Evolutionary conservation across 2,797 vertebrate species (phyloP).

Genomic region (Lithobates sylvaticus): DNA sequence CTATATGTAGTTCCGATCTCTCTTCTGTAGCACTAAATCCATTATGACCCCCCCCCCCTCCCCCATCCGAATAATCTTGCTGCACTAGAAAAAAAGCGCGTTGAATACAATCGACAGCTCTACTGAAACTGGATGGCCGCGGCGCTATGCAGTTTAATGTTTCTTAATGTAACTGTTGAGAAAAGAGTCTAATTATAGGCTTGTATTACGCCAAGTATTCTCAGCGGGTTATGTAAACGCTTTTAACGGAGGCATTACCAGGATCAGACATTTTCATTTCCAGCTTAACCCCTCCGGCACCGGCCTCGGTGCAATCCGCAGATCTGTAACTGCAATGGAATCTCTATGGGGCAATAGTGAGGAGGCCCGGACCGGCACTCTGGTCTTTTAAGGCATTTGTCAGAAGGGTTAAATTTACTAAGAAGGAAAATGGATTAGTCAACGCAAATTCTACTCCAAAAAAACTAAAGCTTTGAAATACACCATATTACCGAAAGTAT

Average conservation of each 20-base stretch:
- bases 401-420: too few relatives aligned
- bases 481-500: too few relatives aligned
- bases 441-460: too few relatives aligned
- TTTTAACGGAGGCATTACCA: constrained; percentile 3
- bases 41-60: neutral
- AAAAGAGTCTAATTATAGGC: constrained; percentile 32
- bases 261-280: constrained; percentile 1
- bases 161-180: constrained; percentile 27
- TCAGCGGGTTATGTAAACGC: constrained; percentile 4
- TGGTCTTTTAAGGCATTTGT: too few relatives aligned
- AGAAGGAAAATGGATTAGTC: too few relatives aligned
- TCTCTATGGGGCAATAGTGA: too few relatives aligned
- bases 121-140: neutral
- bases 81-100: neutral
- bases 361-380: too few relatives aligned
- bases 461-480: too few relatives aligned
- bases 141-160: neutral
- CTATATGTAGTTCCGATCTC: neutral
- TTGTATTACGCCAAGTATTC: constrained; percentile 13
- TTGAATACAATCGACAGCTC: neutral
- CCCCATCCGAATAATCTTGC: neutral
- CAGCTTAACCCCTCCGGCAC: neutral
- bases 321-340: too few relatives aligned
- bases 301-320: neutral
- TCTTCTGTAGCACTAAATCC: neutral